Percentiles rank a stretch among this genome's conserved stretches.
Evolutionary conservation across 2,888 invertebrate genomes (phyloP).

Genomic region (Acleris literana): DNA sequence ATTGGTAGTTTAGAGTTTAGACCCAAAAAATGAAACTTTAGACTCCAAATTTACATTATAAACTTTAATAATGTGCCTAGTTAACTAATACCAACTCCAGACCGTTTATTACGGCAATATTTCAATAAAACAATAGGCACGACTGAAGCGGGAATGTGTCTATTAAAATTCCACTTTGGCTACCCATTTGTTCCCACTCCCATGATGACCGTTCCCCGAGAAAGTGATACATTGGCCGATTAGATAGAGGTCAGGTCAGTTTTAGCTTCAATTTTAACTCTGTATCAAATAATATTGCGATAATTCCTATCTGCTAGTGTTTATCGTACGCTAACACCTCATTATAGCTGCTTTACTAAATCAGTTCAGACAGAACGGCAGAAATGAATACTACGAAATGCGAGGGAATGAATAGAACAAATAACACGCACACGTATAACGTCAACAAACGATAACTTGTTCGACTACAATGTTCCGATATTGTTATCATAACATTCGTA

Average conservation of each 20-base stretch:
- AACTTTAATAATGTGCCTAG: no score
- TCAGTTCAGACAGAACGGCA: constrained; percentile 9
- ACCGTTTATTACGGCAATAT: constrained; percentile 17
- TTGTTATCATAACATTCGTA: constrained; percentile 32
- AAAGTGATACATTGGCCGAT: constrained; percentile 14
- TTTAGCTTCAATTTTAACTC: constrained; percentile 2
- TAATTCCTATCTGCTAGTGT: not conserved
- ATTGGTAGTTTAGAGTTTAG: no score
- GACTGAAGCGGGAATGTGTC: constrained; percentile 19
- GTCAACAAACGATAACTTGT: constrained; percentile 34
- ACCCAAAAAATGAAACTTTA: no score
- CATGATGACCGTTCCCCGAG: constrained; percentile 16
- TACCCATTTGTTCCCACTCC: constrained; percentile 15
- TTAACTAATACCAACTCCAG: not conserved
- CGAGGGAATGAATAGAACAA: constrained; percentile 18
- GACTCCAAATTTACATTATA: no score
- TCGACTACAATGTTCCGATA: constrained; percentile 26
- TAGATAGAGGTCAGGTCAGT: not conserved
- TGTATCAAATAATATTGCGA: not conserved
- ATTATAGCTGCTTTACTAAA: constrained; percentile 22
- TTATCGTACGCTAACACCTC: constrained; percentile 20
- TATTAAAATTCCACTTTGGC: constrained; percentile 27
- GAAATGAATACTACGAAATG: constrained; percentile 16
- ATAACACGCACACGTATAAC: constrained; percentile 8
- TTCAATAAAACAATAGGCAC: constrained; percentile 12